Evolutionary conservation across 2,888 invertebrate species (phyloP), one percentile per base, ranked within the genome.

Genomic region (Ophonus ardosiacus): DNA sequence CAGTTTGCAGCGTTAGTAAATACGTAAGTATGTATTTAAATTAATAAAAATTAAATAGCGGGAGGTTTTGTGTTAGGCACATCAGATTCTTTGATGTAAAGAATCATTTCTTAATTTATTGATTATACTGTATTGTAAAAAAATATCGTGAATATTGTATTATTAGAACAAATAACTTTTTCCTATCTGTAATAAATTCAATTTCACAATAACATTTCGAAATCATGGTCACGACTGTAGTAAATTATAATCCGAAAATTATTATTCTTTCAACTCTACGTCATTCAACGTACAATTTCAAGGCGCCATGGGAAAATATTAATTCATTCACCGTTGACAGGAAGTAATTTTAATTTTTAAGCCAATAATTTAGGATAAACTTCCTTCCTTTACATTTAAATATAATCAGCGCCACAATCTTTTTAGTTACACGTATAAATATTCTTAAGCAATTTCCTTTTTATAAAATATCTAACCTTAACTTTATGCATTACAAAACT

Each of bases 291-390:
- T 59, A 59, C n/a, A 15, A 13, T 59, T 59, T 2, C n/a, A 17
- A 17, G 59, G 0, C 59, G 7, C 17, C 59, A 15, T 56, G 56
- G 59, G 59, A 15, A 59, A 59, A 59, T 15, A 59, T 59, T 59
- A 51, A 51, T 13, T 13, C n/a, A 13, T 59, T 15, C 5, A 59
- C 17, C 15, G 43, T 7, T 17, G 59, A 63, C 63, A 63, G 63
- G 63, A 63, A 63, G 21, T 61, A 61, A 61, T 61, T 61, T 61
- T 61, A 17, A 61, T 18, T 61, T 51, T 10, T 56, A 56, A 56
- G n/a, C 18, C 17, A 17, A 61, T 51, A 61, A 61, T 61, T 61
- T 18, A 61, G 18, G 59, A 18, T 61, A 18, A 61, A 18, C 59
- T 61, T 18, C 17, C 59, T 17, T 18, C 17, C 59, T 17, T 18